These are phyloP conservation scores for Pagetopsis macropterus DNA, from an alignment of 2,797 vertebrate genomes.

Conservation along the genomic window DNA sequence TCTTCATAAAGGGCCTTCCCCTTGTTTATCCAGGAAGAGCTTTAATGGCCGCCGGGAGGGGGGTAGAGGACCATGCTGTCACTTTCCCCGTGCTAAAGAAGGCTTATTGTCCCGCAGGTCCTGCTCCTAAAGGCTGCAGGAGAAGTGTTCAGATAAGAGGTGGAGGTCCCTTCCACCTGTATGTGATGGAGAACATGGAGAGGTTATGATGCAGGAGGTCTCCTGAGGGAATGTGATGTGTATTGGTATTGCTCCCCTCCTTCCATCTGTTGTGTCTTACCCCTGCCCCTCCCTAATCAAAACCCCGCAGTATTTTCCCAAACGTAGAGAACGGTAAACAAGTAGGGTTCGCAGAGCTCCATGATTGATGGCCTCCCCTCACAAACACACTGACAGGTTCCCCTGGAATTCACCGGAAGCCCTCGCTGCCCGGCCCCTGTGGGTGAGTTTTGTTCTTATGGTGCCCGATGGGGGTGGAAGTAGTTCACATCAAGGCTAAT, in stretches of 20 bases:
- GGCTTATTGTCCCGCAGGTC: slow-evolving; percentile 87
- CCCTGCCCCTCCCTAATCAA: slow-evolving; percentile 44
- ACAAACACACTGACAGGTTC: slow-evolving; percentile 65
- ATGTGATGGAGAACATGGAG: slow-evolving; percentile 57
- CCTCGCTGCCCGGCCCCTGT: slow-evolving; percentile 45
- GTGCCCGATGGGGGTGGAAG: slow-evolving; percentile 65
- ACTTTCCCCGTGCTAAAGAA: slow-evolving; percentile 84
- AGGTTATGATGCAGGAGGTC: slow-evolving; percentile 56
- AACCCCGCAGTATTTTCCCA: slow-evolving; percentile 38
- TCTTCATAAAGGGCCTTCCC: slow-evolving; percentile 89
- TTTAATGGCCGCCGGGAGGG: slow-evolving; percentile 86
- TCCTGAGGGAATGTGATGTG: slow-evolving; percentile 65
- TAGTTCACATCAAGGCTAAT: slow-evolving; percentile 67
- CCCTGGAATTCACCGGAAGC: slow-evolving; percentile 71
- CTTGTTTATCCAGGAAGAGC: slow-evolving; percentile 92
- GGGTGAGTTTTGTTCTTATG: slow-evolving; percentile 57
- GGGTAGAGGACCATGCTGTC: slow-evolving; percentile 86
- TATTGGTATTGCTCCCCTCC: not conserved
- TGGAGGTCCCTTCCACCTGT: slow-evolving; percentile 43
- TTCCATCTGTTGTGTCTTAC: slow-evolving; percentile 39
- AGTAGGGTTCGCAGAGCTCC: slow-evolving; percentile 26
- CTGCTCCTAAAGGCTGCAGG: slow-evolving; percentile 78
- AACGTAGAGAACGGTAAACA: slow-evolving; percentile 41
- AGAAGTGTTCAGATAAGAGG: slow-evolving; percentile 71
- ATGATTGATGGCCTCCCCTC: slow-evolving; percentile 71